These are phyloP conservation scores for Cuculus canorus DNA, from an alignment of 2,797 vertebrate species.

Conservation along the genomic window DNA sequence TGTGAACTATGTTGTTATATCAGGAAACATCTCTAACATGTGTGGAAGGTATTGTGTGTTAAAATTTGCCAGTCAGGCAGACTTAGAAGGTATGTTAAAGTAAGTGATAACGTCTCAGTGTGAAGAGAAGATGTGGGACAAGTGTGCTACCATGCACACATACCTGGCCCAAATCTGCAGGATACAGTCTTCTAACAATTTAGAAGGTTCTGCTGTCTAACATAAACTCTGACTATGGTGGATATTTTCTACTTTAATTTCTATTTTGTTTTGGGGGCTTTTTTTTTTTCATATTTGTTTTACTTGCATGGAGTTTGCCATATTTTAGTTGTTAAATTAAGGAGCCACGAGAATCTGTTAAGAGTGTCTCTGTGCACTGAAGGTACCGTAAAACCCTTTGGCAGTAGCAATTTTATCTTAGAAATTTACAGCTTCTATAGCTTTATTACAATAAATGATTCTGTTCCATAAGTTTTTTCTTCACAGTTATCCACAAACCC, in stretches of 20 bases:
- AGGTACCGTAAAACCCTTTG: not conserved
- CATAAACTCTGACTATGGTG: not conserved
- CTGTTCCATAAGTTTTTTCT: not conserved
- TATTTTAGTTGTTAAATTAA: not conserved
- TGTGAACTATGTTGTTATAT: not conserved
- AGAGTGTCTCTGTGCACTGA: not conserved
- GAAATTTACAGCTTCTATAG: not conserved
- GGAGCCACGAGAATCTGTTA: not conserved
- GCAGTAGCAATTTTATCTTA: not conserved
- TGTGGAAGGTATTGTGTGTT: not conserved
- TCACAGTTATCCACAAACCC: not conserved
- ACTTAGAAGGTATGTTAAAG: not conserved
- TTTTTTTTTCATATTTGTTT: not conserved
- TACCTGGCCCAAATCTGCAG: not conserved
- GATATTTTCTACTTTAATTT: not conserved
- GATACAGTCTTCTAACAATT: not conserved
- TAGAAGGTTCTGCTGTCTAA: not conserved
- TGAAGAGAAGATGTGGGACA: not conserved
- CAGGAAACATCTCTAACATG: not conserved
- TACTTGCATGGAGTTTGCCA: not conserved
- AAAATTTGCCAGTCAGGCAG: not conserved
- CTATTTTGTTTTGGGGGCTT: rapidly evolving
- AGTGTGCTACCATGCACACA: not conserved
- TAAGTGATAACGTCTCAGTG: not conserved
- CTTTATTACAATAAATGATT: not conserved